phyloP scores from a whole-genome alignment of 2,797 vertebrate genomes.

The Hydrocynus forskahlii region DNA sequence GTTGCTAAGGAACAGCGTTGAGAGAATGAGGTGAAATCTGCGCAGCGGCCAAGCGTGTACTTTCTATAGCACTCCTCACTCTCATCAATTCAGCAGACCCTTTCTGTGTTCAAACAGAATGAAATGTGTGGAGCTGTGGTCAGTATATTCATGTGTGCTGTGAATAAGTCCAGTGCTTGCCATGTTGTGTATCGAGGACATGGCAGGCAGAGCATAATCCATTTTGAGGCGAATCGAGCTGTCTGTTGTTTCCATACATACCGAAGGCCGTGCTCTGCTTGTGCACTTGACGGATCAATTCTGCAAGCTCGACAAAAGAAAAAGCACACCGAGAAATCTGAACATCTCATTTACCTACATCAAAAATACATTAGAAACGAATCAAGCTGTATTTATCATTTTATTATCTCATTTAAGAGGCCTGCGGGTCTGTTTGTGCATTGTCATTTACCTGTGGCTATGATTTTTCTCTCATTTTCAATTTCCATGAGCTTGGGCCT shows the following conservation, averaged over 20 bases:
- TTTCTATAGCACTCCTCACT: constrained; percentile 31
- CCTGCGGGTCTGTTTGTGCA: too few species aligned
- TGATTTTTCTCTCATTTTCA: too few species aligned
- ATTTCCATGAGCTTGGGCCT: too few species aligned
- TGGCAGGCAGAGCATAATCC: constrained; percentile 29
- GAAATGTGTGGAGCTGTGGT: constrained; percentile 31
- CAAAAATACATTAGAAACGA: too few species aligned
- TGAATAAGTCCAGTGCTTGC: constrained; percentile 46
- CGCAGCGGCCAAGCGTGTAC: constrained; percentile 55
- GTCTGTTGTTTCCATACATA: constrained; percentile 37
- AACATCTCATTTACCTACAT: too few species aligned
- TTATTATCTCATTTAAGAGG: too few species aligned
- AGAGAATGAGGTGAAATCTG: constrained; percentile 62
- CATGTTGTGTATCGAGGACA: constrained; percentile 9
- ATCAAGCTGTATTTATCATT: too few species aligned
- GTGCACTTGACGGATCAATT: constrained; percentile 34
- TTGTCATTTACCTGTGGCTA: too few species aligned
- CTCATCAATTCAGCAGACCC: constrained; percentile 37
- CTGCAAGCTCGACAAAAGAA: constrained; percentile 34
- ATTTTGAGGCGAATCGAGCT: constrained; percentile 23
- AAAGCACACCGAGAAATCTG: constrained; percentile 4
- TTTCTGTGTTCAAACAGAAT: constrained; percentile 22
- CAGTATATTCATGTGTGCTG: constrained; percentile 15
- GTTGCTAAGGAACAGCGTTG: constrained; percentile 81
- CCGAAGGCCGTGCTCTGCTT: constrained; percentile 13